Conservation (phyloP, 2,888 invertebrate species). For the Corbicula japonica region DNA sequence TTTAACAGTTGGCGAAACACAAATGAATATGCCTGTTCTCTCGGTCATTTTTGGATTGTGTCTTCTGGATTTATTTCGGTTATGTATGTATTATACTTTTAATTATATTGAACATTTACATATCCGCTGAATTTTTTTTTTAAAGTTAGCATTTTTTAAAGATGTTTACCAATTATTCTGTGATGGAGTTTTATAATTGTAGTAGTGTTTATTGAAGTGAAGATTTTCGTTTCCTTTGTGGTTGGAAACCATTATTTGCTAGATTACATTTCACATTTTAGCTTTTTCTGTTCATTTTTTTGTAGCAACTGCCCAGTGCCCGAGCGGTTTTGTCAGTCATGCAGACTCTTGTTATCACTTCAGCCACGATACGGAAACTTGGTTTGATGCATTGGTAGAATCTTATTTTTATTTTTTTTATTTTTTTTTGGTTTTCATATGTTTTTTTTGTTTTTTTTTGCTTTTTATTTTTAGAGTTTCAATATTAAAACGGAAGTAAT, state of each 20-base stretch:
- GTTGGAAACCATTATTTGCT: not conserved
- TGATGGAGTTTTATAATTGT: no score
- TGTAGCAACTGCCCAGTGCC: constrained; percentile 19
- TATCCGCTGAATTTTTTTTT: no score
- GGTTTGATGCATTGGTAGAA: constrained; percentile 38
- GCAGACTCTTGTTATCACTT: constrained; percentile 41
- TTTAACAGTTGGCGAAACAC: no score
- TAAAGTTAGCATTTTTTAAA: no score
- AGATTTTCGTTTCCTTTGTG: not conserved
- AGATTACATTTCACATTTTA: not conserved
- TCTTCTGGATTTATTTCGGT: no score
- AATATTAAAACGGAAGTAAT: not conserved
- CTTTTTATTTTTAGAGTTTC: not conserved
- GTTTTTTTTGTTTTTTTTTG: not conserved
- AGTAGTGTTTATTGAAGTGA: not conserved
- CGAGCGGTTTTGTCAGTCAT: constrained; percentile 25
- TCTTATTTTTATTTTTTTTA: no score
- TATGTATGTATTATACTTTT: no score
- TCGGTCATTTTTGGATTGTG: no score
- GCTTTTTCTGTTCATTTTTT: not conserved
- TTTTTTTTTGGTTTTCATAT: not conserved
- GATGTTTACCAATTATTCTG: no score
- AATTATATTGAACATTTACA: no score
- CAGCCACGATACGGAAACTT: constrained; percentile 40
- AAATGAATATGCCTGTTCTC: no score